Base-by-base conservation (phyloP, 2,888 invertebrate genomes). In the Endomychus coccineus region DNA sequence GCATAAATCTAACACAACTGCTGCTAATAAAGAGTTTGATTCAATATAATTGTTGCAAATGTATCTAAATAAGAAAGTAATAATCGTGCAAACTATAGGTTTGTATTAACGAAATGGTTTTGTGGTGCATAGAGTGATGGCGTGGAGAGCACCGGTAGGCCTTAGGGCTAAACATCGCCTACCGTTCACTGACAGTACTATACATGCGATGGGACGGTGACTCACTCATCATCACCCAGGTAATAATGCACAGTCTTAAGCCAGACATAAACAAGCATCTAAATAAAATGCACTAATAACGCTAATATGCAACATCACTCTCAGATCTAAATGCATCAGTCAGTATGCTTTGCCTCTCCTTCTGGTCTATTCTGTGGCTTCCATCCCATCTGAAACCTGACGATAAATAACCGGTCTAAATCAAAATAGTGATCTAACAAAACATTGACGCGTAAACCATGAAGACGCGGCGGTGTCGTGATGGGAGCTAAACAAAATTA, bases 331-430 rank as follows among this genome's bases (percentile, higher is more conserved):
- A 36, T 37, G 36, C 32, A 32, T 31, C 31, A 50, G 50, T 55
- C 48, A 59, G 53, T 56, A 51, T 57, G 61, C 61, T 62, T 63
- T 56, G 55, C 58, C 57, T 60, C 51, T 58, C 55, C 57, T 59
- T 60, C 57, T 57, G 51, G 55, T 62, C 61, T 60, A 48, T 58
- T 59, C 63, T 63, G 55, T 59, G 55, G 61, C 64, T 63, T 62
- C 60, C 55, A 58, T 60, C 63, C 63, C 56, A 59, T 62, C 59
- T 37, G n/a, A 16, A 31, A 61, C 61, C 61, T 54, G 53, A 56
- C 49, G 51, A 52, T 54, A 50, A 51, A 49, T 9, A 51, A 37
- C 23, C 48, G 48, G 33, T 28, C 36, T 16, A 32, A 31, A n/a
- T n/a, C n/a, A n/a, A n/a, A n/a, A n/a, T n/a, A n/a, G n/a, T n/a